These are phyloP conservation scores for Sebastes melanostomus DNA, from an alignment of 2,797 vertebrate species.

Conservation along the genomic window DNA sequence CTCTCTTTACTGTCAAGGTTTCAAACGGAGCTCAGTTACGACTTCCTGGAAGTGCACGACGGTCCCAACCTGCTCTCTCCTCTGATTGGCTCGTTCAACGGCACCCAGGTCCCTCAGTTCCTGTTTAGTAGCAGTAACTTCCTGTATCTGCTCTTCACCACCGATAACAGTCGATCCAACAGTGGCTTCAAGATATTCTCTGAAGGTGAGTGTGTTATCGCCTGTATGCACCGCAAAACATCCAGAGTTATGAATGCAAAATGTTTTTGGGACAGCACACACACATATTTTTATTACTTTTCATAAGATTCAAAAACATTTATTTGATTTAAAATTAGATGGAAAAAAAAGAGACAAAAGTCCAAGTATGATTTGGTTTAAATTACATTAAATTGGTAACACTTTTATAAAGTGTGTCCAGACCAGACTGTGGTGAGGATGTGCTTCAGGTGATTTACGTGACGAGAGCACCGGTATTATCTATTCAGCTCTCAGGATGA, in stretches of 20 bases:
- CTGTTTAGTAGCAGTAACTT: constrained; percentile 95
- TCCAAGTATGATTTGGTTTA: not conserved
- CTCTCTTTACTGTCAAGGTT: constrained; percentile 81
- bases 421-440: not conserved
- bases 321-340: not conserved
- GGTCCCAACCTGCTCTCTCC: constrained; percentile 96
- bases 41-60: constrained; percentile 97
- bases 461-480: not conserved
- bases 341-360: not conserved
- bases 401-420: not conserved
- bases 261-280: not conserved
- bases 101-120: constrained; percentile 97
- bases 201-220: constrained; percentile 86
- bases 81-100: constrained; percentile 94
- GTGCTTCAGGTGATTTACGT: constrained; percentile 1
- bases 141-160: constrained; percentile 97
- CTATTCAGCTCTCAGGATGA: not conserved
- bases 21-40: constrained; percentile 98
- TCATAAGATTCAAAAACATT: not conserved
- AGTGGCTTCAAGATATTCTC: constrained; percentile 99
- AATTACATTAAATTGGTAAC: not conserved
- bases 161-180: constrained; percentile 97
- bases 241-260: not conserved
- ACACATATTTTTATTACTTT: not conserved
- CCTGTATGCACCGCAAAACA: not conserved